Conservation (phyloP, 2,797 vertebrate species). For the Momotus momota region DNA sequence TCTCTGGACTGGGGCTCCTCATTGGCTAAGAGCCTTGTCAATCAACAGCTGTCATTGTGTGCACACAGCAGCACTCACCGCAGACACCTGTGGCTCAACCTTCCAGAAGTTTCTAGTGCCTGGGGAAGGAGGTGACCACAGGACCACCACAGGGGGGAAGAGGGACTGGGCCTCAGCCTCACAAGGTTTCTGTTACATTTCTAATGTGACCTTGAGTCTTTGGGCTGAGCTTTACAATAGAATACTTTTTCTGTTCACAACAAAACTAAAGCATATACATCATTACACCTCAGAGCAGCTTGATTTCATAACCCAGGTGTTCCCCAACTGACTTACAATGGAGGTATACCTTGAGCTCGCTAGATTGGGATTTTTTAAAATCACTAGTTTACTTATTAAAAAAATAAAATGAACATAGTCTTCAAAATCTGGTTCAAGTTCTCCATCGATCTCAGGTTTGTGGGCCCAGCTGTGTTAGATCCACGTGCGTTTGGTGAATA, state of each 20-base stretch:
- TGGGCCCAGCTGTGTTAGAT: not conserved
- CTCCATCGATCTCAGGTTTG: not conserved
- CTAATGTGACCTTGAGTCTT: not conserved
- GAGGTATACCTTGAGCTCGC: not conserved
- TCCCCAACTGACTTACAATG: not conserved
- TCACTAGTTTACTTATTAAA: not conserved
- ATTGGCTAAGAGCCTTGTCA: not conserved
- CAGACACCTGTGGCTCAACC: too few species aligned
- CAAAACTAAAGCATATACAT: not conserved
- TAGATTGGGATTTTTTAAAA: not conserved
- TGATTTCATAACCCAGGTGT: not conserved
- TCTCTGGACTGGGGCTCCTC: not conserved
- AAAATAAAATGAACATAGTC: not conserved
- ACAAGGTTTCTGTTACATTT: not conserved
- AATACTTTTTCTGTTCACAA: not conserved
- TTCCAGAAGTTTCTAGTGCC: not conserved
- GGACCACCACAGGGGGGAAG: not conserved
- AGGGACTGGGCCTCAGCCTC: not conserved
- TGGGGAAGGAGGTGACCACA: too few species aligned
- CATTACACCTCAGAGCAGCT: not conserved
- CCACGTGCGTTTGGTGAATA: not conserved
- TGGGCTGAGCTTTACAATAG: fast-evolving
- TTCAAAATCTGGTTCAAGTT: not conserved
- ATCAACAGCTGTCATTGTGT: not conserved
- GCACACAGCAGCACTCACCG: too few species aligned